These are phyloP conservation scores for Anneissia japonica DNA, from an alignment of 35 echinoderm and acorn worm genomes.

Conservation along the genomic window DNA sequence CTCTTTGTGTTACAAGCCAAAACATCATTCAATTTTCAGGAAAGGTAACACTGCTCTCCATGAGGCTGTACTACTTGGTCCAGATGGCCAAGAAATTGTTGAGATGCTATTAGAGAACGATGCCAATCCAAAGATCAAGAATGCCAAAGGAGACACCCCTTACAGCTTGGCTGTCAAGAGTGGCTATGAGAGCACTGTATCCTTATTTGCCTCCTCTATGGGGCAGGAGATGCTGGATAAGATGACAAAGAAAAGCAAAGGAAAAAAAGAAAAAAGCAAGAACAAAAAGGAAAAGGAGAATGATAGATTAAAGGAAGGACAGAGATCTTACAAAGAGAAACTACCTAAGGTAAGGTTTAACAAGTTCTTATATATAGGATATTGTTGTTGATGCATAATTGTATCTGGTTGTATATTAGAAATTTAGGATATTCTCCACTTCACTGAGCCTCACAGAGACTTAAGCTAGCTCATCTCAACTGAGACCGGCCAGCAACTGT, in stretches of 20 bases:
- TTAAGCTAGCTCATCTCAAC: too few species aligned
- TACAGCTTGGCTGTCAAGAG: constrained; percentile 89
- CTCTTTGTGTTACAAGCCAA: too few species aligned
- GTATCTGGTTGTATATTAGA: too few species aligned
- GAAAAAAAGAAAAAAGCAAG: background rate
- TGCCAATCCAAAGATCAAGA: constrained; percentile 79
- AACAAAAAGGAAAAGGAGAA: constrained; percentile 16
- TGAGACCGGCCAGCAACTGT: too few species aligned
- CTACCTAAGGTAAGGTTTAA: constrained; percentile 55
- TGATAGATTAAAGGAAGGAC: constrained; percentile 29
- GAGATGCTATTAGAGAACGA: constrained; percentile 69
- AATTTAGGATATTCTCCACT: too few species aligned
- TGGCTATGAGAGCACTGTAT: constrained; percentile 70
- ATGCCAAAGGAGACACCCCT: constrained; percentile 78
- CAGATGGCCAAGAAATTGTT: constrained; percentile 86
- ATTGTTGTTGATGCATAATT: background rate
- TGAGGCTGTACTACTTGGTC: constrained; percentile 83
- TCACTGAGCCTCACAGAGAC: too few species aligned
- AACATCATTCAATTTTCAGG: constrained; percentile 42
- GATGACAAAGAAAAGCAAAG: constrained; percentile 84
- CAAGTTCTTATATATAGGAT: background rate
- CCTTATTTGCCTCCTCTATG: constrained; percentile 83
- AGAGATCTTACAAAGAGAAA: constrained; percentile 85
- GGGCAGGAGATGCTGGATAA: constrained; percentile 94
- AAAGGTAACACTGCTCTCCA: constrained; percentile 94